Evolutionary conservation across 30 jellyfish, hydroid and myxozoan genomes (phyloP).

Genomic region (Pseudorhiza aurosa): DNA sequence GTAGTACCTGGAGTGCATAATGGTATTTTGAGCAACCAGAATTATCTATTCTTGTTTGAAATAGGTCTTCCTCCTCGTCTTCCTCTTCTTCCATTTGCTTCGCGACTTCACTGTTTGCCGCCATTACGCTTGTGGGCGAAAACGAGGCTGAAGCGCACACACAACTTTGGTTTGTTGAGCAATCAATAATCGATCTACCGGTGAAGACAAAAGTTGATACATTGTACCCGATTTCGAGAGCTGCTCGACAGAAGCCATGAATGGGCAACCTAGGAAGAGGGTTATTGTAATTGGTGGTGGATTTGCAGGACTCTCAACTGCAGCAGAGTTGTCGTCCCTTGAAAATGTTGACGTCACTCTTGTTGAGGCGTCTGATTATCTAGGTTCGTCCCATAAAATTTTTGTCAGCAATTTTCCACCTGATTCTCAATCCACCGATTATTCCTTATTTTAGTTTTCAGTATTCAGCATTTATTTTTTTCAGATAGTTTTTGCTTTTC

Average conservation of each 20-base stretch:
- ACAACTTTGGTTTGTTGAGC: too few species aligned
- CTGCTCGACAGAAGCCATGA: too few species aligned
- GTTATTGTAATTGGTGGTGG: conserved; percentile 75
- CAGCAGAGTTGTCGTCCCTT: conserved; percentile 40
- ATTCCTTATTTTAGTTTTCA: too few species aligned
- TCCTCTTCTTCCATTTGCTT: conserved; percentile 16
- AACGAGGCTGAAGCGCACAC: too few species aligned
- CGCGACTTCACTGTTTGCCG: not conserved
- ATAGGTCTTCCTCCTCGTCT: conserved; percentile 86
- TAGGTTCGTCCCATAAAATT: conserved; percentile 43
- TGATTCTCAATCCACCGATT: too few species aligned
- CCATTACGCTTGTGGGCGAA: not conserved
- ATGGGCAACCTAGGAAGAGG: too few species aligned
- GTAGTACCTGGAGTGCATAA: conserved; percentile 83
- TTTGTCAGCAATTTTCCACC: too few species aligned
- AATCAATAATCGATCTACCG: too few species aligned
- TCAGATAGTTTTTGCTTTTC: too few species aligned
- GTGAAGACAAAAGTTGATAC: too few species aligned
- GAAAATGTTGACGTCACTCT: conserved; percentile 22
- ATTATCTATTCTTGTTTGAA: conserved; percentile 60
- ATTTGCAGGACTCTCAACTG: conserved; percentile 68
- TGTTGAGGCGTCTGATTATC: conserved; percentile 57
- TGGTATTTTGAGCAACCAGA: conserved; percentile 93
- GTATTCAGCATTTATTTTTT: too few species aligned
- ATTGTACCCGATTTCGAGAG: too few species aligned